These are phyloP conservation scores for Steatornis caripensis DNA, from an alignment of 2,113 vertebrate species.

Conservation along the genomic window DNA sequence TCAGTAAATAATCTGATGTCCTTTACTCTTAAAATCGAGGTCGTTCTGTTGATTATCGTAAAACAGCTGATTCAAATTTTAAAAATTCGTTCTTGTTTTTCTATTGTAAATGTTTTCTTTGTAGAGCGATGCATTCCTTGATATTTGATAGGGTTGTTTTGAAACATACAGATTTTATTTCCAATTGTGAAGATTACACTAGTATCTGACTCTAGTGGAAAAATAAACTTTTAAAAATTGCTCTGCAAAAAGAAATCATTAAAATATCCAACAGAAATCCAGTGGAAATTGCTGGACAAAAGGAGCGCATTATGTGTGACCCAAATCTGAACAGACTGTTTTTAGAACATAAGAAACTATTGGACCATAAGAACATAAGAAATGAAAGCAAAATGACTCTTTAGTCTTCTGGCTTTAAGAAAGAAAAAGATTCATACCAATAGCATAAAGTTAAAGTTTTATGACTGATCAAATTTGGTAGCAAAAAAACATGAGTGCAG, in stretches of 20 bases:
- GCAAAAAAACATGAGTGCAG: rapidly evolving
- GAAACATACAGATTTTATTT: background rate
- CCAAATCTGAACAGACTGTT: background rate
- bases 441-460: background rate
- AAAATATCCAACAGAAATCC: background rate
- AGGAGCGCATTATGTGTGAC: background rate
- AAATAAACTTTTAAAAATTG: background rate
- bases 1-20: background rate
- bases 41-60: background rate
- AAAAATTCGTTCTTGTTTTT: background rate
- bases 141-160: background rate
- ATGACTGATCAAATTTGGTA: rapidly evolving
- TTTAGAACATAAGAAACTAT: background rate
- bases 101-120: background rate
- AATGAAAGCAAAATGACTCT: background rate
- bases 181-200: background rate
- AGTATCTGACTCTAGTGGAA: background rate
- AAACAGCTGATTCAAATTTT: background rate
- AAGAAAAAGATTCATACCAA: rapidly evolving
- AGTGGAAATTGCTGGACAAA: background rate
- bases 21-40: background rate
- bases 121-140: background rate
- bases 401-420: background rate
- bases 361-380: background rate
- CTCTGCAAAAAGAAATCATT: background rate